Evolutionary conservation across 2,888 invertebrate species (phyloP).

Genomic region (Pyrgus malvae): DNA sequence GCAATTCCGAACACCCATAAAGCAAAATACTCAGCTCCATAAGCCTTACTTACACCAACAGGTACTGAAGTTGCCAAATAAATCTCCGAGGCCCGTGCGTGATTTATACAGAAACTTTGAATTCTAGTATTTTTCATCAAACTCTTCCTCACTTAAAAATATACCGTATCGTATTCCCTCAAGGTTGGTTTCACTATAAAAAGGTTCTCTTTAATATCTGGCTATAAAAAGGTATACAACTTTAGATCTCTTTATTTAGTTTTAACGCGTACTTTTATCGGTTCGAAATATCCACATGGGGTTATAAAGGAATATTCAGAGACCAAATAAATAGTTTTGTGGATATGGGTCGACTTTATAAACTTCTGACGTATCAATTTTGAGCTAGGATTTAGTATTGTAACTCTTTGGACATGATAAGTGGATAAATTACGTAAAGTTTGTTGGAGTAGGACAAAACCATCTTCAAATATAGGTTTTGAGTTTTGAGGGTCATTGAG

Average conservation of each 20-base stretch:
- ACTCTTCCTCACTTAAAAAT: neutral
- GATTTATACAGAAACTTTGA: slow-evolving; percentile 19
- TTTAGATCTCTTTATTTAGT: slow-evolving; percentile 3
- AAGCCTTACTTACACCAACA: slow-evolving; percentile 11
- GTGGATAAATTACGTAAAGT: too few species aligned
- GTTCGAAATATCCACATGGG: neutral
- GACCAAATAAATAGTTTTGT: too few species aligned
- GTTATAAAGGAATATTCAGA: neutral
- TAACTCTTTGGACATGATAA: too few species aligned
- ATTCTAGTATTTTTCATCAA: slow-evolving; percentile 9
- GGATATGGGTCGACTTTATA: too few species aligned
- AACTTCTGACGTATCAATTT: neutral
- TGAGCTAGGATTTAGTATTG: too few species aligned
- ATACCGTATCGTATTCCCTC: neutral
- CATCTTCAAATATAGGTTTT: too few species aligned
- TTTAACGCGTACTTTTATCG: slow-evolving; percentile 10
- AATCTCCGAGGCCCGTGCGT: slow-evolving; percentile 8
- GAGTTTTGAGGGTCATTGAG: too few species aligned
- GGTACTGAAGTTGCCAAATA: slow-evolving; percentile 24
- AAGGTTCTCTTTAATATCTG: neutral
- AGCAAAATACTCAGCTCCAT: neutral
- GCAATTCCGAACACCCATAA: slow-evolving; percentile 1
- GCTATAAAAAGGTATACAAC: neutral
- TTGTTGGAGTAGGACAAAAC: too few species aligned
- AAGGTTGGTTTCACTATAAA: neutral